Conservation (phyloP, 2,797 vertebrate species). For the Craterocephalus amniculus region DNA sequence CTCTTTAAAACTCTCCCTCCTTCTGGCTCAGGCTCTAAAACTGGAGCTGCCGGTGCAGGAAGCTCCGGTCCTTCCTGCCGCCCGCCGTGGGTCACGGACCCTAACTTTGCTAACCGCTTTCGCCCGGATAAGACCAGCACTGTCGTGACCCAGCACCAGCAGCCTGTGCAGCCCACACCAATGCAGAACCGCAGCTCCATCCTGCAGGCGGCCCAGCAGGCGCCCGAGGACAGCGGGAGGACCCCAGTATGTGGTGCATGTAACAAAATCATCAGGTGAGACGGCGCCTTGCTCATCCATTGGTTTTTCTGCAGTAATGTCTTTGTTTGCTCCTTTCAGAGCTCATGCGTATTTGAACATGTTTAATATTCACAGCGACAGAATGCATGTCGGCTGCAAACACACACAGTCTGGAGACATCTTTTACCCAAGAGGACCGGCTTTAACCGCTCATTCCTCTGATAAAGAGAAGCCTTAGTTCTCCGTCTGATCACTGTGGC, state of each 20-base stretch:
- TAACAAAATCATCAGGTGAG: slow-evolving; percentile 97
- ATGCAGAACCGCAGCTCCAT: slow-evolving; percentile 97
- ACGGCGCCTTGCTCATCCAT: not conserved
- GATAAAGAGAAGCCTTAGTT: slow-evolving; percentile 32
- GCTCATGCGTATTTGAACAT: slow-evolving; percentile 31
- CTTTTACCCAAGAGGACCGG: slow-evolving; percentile 42
- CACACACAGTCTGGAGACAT: slow-evolving; percentile 45
- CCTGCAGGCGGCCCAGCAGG: slow-evolving; percentile 91
- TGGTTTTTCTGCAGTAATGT: not conserved
- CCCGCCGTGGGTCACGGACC: slow-evolving; percentile 95
- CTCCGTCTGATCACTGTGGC: slow-evolving; percentile 37
- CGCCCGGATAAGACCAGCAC: slow-evolving; percentile 96
- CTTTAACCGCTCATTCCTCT: slow-evolving; percentile 31
- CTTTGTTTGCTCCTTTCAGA: slow-evolving; percentile 32
- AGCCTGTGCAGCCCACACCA: slow-evolving; percentile 91
- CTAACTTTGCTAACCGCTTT: slow-evolving; percentile 91
- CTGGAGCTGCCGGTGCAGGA: slow-evolving; percentile 42
- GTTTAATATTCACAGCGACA: slow-evolving; percentile 27
- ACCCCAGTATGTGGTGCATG: slow-evolving; percentile 94
- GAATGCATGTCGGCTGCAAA: slow-evolving; percentile 45
- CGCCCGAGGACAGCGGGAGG: slow-evolving; percentile 81
- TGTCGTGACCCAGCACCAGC: slow-evolving; percentile 92
- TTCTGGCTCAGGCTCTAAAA: slow-evolving; percentile 58
- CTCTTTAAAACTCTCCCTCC: not conserved
- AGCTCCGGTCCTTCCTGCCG: slow-evolving; percentile 82